Evolutionary conservation across 30 jellyfish, hydroid and myxozoan species (phyloP).

Genomic region (Aurelia aurita): DNA sequence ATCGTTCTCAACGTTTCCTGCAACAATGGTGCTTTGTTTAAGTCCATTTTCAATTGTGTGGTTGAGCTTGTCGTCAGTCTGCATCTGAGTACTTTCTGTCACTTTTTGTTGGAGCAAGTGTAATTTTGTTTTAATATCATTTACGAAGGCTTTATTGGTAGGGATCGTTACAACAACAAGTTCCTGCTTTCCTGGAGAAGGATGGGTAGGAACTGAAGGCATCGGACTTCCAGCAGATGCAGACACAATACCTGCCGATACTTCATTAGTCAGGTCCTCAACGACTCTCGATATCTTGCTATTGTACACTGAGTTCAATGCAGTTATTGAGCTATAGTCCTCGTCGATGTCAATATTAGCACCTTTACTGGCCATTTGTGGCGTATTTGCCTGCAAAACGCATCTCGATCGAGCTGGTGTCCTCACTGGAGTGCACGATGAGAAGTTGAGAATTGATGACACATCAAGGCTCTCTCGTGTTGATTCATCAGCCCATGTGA

Average conservation of each 20-base stretch:
- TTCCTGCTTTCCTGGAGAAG: too few relatives aligned
- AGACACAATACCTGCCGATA: neutral
- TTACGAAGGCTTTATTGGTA: too few relatives aligned
- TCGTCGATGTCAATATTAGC: slow-evolving; percentile 1
- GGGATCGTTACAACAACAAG: too few relatives aligned
- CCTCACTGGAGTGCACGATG: slow-evolving; percentile 85
- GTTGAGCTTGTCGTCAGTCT: too few relatives aligned
- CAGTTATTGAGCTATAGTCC: slow-evolving; percentile 32
- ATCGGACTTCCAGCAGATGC: neutral
- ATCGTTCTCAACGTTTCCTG: neutral
- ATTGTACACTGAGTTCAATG: slow-evolving; percentile 42
- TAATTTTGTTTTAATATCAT: too few relatives aligned
- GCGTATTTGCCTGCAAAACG: slow-evolving; percentile 54
- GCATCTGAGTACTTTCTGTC: too few relatives aligned
- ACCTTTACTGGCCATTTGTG: slow-evolving; percentile 1
- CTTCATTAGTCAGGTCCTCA: neutral
- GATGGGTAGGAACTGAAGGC: too few relatives aligned
- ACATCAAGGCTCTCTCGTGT: slow-evolving; percentile 48
- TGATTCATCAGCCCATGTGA: slow-evolving; percentile 95
- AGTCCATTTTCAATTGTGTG: too few relatives aligned
- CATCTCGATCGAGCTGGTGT: slow-evolving; percentile 81
- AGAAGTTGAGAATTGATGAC: slow-evolving; percentile 45
- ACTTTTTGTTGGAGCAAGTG: too few relatives aligned
- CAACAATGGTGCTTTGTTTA: too few relatives aligned
- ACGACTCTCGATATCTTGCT: slow-evolving; percentile 1